Evolutionary conservation across 2,888 invertebrate species (phyloP).

Genomic region (Megalurothrips usitatus): DNA sequence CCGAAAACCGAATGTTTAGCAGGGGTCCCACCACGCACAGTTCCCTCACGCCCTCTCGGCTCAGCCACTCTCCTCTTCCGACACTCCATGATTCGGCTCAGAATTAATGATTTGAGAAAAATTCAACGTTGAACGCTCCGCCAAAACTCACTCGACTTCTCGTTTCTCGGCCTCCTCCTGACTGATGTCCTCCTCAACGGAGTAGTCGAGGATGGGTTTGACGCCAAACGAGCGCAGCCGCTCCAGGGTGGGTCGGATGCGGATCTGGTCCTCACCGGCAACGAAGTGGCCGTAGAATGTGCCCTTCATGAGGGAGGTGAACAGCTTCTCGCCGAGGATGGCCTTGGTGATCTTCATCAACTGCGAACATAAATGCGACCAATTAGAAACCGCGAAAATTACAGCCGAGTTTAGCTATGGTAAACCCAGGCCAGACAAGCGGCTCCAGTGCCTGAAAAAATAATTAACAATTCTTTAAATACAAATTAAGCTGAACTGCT

Average conservation of each 20-base stretch:
- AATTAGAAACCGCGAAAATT: neutral
- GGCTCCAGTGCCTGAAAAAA: no score
- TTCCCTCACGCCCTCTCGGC: no score
- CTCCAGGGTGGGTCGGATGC: constrained; percentile 78
- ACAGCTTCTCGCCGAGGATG: constrained; percentile 75
- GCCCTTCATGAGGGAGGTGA: constrained; percentile 79
- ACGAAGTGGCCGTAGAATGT: constrained; percentile 99
- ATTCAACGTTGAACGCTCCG: neutral
- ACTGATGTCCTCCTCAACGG: constrained; percentile 92
- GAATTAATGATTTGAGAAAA: no score
- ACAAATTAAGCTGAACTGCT: no score
- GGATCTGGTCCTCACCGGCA: constrained; percentile 88
- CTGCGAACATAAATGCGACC: constrained; percentile 51
- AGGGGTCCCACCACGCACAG: no score
- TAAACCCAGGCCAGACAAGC: no score
- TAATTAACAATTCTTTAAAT: no score
- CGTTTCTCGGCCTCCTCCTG: constrained; percentile 91
- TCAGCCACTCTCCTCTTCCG: no score
- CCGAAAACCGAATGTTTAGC: no score
- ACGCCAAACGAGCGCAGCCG: constrained; percentile 91
- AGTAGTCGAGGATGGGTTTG: constrained; percentile 97
- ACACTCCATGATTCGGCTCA: no score
- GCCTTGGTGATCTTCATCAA: constrained; percentile 74
- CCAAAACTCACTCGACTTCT: constrained; percentile 77
- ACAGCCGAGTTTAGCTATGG: no score